phyloP scores from a whole-genome alignment of 2,888 invertebrate species.

The Drosophila multiciliata region DNA sequence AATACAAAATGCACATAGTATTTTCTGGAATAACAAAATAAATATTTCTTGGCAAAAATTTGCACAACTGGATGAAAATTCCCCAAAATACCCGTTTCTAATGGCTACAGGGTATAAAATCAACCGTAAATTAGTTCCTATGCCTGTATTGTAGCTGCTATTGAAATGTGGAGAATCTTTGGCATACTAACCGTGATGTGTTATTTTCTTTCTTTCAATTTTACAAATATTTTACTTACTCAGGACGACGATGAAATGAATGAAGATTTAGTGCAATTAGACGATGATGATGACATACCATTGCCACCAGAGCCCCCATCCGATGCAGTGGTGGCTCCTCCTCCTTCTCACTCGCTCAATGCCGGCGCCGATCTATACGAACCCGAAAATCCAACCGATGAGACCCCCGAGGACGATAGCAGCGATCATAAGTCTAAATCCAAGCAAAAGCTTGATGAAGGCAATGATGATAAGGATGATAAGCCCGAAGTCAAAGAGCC shows the following conservation, averaged over 20 bases:
- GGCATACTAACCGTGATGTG: slow-evolving; percentile 86
- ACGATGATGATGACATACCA: slow-evolving; percentile 84
- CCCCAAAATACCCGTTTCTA: background rate
- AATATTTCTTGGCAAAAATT: background rate
- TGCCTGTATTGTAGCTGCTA: slow-evolving; percentile 19
- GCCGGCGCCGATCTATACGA: slow-evolving; percentile 80
- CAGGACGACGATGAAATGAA: slow-evolving; percentile 85
- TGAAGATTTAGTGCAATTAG: slow-evolving; percentile 85
- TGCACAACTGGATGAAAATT: background rate
- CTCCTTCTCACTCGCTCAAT: slow-evolving; percentile 13
- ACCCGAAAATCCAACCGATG: slow-evolving; percentile 83
- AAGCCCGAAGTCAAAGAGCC: slow-evolving; percentile 23
- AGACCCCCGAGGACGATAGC: slow-evolving; percentile 37
- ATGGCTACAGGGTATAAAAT: slow-evolving; percentile 3
- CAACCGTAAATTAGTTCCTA: background rate
- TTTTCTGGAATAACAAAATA: background rate
- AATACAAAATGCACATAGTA: background rate
- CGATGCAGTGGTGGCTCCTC: slow-evolving; percentile 26
- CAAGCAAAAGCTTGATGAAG: background rate
- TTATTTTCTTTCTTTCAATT: slow-evolving; percentile 85
- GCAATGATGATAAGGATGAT: slow-evolving; percentile 25
- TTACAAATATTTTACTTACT: slow-evolving; percentile 79
- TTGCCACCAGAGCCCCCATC: slow-evolving; percentile 78
- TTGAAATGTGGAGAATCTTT: slow-evolving; percentile 50
- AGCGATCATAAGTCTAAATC: slow-evolving; percentile 30